Base-by-base conservation (phyloP, 2,888 invertebrate species). In the Chrysotoxum bicinctum region DNA sequence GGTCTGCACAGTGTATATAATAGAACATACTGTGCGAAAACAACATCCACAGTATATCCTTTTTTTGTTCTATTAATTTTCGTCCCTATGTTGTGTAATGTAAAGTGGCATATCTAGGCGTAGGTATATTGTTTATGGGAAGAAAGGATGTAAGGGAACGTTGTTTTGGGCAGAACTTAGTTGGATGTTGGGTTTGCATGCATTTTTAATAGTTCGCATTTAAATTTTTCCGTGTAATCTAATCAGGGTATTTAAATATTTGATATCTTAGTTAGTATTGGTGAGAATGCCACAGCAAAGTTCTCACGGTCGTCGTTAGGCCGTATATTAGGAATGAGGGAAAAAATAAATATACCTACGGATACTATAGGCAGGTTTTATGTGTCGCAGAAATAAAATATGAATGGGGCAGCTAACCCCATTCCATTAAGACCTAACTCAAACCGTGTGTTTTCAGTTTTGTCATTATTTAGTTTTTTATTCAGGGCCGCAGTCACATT, bases 171-270 rank as follows among this genome's bases (percentile, higher is more conserved):
- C 12, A 19, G 5, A 52, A 50, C 50, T 50, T 40, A 56, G 43
- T 79, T 68, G 68, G 26, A 43, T 60, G 37, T 54, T 37, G 1
- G 30, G 54, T 62, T 75, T 56, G 62, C 56, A 70, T 81, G 69
- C 37, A 69, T 74, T 37, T 56, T 56, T 56, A 32, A 32, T 30
- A 54, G 16, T 9, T 54, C 14, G 4, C 30, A 54, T 32, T n/a
- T 32, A 32, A 9, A 56, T 70, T n/a, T 48, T 19, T 74, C 19
- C 50, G 21, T 58, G 19, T 60, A 79, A 75, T 84, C 50, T 84
- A 79, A 84, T 84, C 79, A 74, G 73, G 40, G 69, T 56, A 64
- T 83, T 79, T 78, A 75, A 75, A 84, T 84, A 75, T 84, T 84
- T 84, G 50, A 79, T 77, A 78, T 68, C 0, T 16, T 9, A n/a